Evolutionary conservation across 2,113 vertebrate species (phyloP).

Genomic region (Syngnathus floridae): DNA sequence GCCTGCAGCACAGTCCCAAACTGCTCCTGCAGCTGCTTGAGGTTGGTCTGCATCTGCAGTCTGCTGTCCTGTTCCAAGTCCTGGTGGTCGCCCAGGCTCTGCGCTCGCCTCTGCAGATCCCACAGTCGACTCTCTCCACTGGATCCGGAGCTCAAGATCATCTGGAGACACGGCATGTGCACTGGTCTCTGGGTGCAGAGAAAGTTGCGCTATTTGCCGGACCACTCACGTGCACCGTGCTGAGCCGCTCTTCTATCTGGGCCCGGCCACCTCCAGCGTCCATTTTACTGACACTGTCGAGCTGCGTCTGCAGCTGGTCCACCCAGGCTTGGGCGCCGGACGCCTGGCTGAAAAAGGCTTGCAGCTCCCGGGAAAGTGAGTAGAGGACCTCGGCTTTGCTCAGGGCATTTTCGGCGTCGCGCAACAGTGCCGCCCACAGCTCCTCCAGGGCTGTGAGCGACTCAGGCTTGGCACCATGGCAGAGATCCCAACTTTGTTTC

Average conservation of each 20-base stretch:
- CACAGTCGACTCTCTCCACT: slow-evolving; percentile 48
- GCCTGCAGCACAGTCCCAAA: slow-evolving; percentile 43
- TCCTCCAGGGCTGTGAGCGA: slow-evolving; percentile 55
- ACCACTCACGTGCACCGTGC: slow-evolving; percentile 43
- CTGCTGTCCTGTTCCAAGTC: slow-evolving; percentile 50
- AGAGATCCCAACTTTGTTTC: slow-evolving; percentile 51
- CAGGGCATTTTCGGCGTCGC: slow-evolving; percentile 37
- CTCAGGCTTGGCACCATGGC: slow-evolving; percentile 30
- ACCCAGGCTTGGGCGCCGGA: slow-evolving; percentile 46
- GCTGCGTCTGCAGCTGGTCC: slow-evolving; percentile 36
- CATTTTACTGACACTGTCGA: slow-evolving; percentile 22
- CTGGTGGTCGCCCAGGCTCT: slow-evolving; percentile 43
- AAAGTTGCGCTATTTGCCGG: background rate
- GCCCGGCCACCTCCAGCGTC: slow-evolving; percentile 42
- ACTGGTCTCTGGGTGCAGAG: background rate
- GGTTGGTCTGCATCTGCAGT: slow-evolving; percentile 28
- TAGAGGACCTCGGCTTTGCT: slow-evolving; percentile 52
- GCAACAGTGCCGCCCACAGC: slow-evolving; percentile 57
- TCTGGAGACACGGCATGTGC: slow-evolving; percentile 32
- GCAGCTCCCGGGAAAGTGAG: slow-evolving; percentile 53
- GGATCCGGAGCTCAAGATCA: slow-evolving; percentile 43
- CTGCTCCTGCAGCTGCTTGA: slow-evolving; percentile 39
- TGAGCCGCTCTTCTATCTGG: slow-evolving; percentile 52
- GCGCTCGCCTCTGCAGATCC: slow-evolving; percentile 45
- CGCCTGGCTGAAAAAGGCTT: slow-evolving; percentile 41